Conservation (phyloP, 2,797 vertebrate species). For the Bryconaethiops microstoma region DNA sequence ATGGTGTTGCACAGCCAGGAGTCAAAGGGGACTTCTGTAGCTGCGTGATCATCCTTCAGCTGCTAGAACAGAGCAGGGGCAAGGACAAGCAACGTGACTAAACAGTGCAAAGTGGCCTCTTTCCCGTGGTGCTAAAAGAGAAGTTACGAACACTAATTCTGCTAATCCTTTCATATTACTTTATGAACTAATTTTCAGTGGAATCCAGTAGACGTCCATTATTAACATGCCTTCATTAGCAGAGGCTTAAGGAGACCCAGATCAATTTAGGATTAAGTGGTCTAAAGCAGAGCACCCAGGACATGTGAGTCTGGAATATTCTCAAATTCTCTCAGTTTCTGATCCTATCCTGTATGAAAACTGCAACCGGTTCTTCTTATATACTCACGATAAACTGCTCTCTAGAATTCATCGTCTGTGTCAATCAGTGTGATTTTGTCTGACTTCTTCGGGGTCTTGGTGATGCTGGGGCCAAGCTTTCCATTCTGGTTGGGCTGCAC, state of each 20-base stretch:
- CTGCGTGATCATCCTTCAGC: conserved; percentile 36
- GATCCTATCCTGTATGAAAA: not conserved
- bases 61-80: conserved; percentile 39
- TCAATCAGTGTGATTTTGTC: conserved; percentile 93
- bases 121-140: not conserved
- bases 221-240: conserved; percentile 24
- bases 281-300: conserved; percentile 31
- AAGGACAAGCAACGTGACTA: conserved; percentile 43
- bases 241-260: conserved; percentile 1
- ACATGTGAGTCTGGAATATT: not conserved
- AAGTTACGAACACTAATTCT: conserved; percentile 5
- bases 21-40: conserved; percentile 60
- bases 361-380: not conserved
- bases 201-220: conserved; percentile 11
- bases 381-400: not conserved
- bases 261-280: conserved; percentile 58
- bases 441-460: conserved; percentile 78
- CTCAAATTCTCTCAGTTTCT: not conserved
- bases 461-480: conserved; percentile 56
- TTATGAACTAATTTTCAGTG: conserved; percentile 14
- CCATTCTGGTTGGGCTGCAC: conserved; percentile 75
- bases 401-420: conserved; percentile 89
- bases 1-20: conserved; percentile 61
- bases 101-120: conserved; percentile 40
- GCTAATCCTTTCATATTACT: conserved; percentile 24